Percentiles rank a stretch among this genome's conserved stretches.
phyloP scores from a whole-genome alignment of 1,140 invertebrate genomes.

The Trichonephila clavipes region DNA sequence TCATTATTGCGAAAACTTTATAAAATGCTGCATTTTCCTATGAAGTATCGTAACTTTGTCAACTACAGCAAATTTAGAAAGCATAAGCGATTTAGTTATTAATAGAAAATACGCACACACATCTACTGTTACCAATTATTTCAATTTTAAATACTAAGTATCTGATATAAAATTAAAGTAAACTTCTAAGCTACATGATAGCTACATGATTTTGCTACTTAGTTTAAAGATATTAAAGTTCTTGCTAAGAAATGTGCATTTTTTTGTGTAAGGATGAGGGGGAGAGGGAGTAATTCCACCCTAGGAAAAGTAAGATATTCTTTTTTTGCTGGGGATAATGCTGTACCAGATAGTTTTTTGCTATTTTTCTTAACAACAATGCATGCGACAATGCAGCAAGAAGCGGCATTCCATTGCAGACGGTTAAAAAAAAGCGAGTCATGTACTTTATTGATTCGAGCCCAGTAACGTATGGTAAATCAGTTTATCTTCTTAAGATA shows the following conservation, averaged over 20 bases:
- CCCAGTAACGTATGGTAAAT: constrained; percentile 12
- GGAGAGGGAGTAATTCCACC: background rate
- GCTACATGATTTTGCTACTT: background rate
- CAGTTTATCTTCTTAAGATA: background rate
- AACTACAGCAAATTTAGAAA: too few species aligned
- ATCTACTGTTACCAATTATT: too few species aligned
- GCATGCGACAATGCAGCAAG: background rate
- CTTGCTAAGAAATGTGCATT: background rate
- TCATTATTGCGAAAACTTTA: too few species aligned
- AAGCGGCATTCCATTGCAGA: background rate
- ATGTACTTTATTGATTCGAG: background rate
- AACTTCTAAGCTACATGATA: background rate
- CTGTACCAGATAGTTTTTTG: background rate
- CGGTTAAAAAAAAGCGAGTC: background rate
- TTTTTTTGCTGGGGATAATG: background rate
- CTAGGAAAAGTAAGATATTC: background rate
- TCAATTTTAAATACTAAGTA: too few species aligned
- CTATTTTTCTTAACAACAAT: background rate
- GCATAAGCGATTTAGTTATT: too few species aligned
- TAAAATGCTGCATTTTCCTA: too few species aligned
- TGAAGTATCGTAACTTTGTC: too few species aligned
- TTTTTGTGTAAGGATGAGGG: background rate
- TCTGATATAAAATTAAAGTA: too few species aligned
- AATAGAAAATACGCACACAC: too few species aligned
- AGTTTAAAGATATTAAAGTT: background rate